A percentile compares a stretch with the other conserved stretches of the same genome.
These are phyloP conservation scores for Stegodyphus dumicola DNA, from an alignment of 1,140 invertebrate genomes.

Conservation along the genomic window DNA sequence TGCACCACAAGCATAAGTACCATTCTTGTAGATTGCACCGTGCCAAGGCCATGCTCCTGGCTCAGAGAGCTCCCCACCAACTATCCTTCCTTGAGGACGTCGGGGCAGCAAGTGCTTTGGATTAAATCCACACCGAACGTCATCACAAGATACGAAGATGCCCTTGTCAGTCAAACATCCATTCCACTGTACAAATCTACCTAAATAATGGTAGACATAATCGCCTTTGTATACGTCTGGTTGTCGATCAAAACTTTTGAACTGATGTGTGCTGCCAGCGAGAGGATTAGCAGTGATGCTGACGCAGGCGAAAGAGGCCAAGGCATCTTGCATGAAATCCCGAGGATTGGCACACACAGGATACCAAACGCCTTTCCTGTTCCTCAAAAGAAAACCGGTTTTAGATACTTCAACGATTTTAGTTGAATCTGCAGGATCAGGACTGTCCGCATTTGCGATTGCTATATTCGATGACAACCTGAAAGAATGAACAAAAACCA, in stretches of 20 bases:
- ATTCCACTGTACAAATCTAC: slow-evolving; percentile 35
- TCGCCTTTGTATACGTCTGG: background rate
- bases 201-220: slow-evolving; percentile 39
- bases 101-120: slow-evolving; percentile 26
- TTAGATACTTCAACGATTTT: background rate
- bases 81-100: slow-evolving; percentile 7
- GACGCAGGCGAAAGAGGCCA: slow-evolving; percentile 53
- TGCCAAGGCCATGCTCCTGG: slow-evolving; percentile 54
- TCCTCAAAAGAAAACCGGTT: slow-evolving; percentile 31
- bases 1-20: slow-evolving; percentile 43
- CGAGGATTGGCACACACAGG: slow-evolving; percentile 43
- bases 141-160: slow-evolving; percentile 24
- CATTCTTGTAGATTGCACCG: slow-evolving; percentile 53
- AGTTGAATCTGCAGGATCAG: background rate
- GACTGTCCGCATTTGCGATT: background rate
- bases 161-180: slow-evolving; percentile 28
- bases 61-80: slow-evolving; percentile 31
- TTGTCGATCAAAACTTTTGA: background rate
- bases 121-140: slow-evolving; percentile 32
- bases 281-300: slow-evolving; percentile 50
- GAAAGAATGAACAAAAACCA: background rate
- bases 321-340: slow-evolving; percentile 23
- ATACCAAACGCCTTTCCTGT: slow-evolving; percentile 34
- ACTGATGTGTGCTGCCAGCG: slow-evolving; percentile 13
- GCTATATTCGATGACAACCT: slow-evolving; percentile 4